Conservation (phyloP, 2,797 vertebrate genomes). For the Momotus momota region DNA sequence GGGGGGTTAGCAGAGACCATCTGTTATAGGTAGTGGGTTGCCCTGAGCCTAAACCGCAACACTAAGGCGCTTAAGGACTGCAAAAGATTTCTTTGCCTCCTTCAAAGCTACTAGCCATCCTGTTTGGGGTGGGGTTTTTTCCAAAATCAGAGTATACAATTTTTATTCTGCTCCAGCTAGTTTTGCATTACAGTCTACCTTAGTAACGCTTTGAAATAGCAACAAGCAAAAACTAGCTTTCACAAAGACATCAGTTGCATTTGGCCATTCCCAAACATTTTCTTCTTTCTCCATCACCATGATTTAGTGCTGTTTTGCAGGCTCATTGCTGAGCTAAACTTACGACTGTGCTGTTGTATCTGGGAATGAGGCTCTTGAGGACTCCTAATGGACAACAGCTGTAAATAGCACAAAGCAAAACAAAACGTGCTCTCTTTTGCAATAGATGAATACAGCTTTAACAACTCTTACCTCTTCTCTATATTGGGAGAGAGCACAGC, state of each 20-base stretch:
- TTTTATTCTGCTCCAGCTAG: neutral
- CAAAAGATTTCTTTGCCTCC: neutral
- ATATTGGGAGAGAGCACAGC: neutral
- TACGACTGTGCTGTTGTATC: slow-evolving; percentile 41
- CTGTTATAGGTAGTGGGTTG: no score
- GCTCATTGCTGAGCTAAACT: slow-evolving; percentile 61
- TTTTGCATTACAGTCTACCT: neutral
- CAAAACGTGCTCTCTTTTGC: slow-evolving; percentile 29
- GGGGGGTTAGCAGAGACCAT: no score
- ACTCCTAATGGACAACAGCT: slow-evolving; percentile 75
- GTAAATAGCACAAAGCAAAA: slow-evolving; percentile 65
- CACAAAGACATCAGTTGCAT: slow-evolving; percentile 15
- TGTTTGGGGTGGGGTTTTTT: neutral
- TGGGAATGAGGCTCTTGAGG: slow-evolving; percentile 72
- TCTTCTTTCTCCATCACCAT: slow-evolving; percentile 48
- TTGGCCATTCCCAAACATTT: slow-evolving; percentile 43
- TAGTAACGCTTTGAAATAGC: neutral
- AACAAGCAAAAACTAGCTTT: neutral
- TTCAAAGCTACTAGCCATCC: neutral
- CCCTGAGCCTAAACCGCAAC: no score
- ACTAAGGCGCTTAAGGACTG: neutral
- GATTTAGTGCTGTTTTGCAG: slow-evolving; percentile 70
- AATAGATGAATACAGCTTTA: slow-evolving; percentile 58
- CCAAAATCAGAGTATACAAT: neutral
- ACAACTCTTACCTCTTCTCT: slow-evolving; percentile 47